Evolutionary conservation across 2,888 invertebrate species (phyloP).

Genomic region (Cyclophora punctaria): DNA sequence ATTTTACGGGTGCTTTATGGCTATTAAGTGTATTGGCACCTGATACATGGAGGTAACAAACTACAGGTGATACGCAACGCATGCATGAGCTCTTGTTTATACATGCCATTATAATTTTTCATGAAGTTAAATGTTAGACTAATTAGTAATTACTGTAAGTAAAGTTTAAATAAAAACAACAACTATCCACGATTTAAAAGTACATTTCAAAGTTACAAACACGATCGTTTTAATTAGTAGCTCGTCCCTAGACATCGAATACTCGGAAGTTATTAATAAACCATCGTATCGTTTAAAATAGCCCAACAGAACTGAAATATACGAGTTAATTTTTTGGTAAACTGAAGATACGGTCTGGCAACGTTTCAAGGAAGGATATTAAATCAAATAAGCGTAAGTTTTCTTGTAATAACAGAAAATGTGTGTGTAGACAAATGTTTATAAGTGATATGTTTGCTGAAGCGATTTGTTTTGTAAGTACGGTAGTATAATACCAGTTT

Average conservation of each 20-base stretch:
- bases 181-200: no score
- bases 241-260: background rate
- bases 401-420: conserved; percentile 13
- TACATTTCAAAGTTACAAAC: no score
- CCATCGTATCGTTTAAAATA: conserved; percentile 18
- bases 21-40: conserved; percentile 6
- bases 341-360: conserved; percentile 18
- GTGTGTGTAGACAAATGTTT: conserved; percentile 5
- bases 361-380: conserved; percentile 16
- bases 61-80: no score
- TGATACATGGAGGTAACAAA: background rate
- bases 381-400: conserved; percentile 17
- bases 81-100: no score
- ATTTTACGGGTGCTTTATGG: conserved; percentile 3
- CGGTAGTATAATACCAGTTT: no score
- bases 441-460: background rate
- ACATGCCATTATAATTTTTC: no score
- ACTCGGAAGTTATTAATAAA: conserved; percentile 12
- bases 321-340: conserved; percentile 15
- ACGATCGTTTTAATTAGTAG: no score
- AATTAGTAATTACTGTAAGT: no score
- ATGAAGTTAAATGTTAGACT: no score
- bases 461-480: no score
- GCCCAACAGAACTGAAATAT: conserved; percentile 16
- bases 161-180: no score